These are phyloP conservation scores for Gymnocephalus cernua DNA, from an alignment of 2,113 vertebrate species.

Conservation along the genomic window DNA sequence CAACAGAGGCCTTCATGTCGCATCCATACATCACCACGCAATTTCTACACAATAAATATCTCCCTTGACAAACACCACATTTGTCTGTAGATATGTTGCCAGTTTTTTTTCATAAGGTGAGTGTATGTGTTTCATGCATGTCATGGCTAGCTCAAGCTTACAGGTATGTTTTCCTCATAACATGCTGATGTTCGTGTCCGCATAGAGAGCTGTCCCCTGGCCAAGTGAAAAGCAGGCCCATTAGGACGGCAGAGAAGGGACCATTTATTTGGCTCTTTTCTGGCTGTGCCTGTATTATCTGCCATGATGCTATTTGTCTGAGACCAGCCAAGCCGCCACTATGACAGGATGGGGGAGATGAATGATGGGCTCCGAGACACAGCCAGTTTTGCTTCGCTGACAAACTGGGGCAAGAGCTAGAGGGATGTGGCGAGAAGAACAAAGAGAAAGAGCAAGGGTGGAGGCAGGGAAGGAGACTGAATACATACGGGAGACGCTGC, in stretches of 20 bases:
- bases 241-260: constrained; percentile 64
- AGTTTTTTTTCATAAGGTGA: constrained; percentile 29
- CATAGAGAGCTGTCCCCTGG: constrained; percentile 45
- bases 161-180: constrained; percentile 32
- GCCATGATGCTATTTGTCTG: constrained; percentile 80
- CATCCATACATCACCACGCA: constrained; percentile 14
- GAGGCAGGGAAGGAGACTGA: constrained; percentile 23
- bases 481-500: constrained; percentile 18
- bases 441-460: constrained; percentile 18
- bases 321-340: constrained; percentile 60
- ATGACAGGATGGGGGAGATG: constrained; percentile 68
- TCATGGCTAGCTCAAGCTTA: constrained; percentile 31
- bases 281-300: constrained; percentile 76
- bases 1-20: constrained; percentile 1
- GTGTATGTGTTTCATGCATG: constrained; percentile 7
- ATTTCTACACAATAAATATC: constrained; percentile 29
- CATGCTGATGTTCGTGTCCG: constrained; percentile 16
- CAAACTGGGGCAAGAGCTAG: constrained; percentile 82
- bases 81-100: constrained; percentile 24
- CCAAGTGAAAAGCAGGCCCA: constrained; percentile 61
- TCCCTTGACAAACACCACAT: constrained; percentile 18
- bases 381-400: constrained; percentile 83
- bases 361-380: constrained; percentile 76
- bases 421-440: constrained; percentile 50
- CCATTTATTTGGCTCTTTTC: constrained; percentile 75